These are phyloP conservation scores for Channa argus DNA, from an alignment of 2,113 vertebrate genomes.

Conservation along the genomic window DNA sequence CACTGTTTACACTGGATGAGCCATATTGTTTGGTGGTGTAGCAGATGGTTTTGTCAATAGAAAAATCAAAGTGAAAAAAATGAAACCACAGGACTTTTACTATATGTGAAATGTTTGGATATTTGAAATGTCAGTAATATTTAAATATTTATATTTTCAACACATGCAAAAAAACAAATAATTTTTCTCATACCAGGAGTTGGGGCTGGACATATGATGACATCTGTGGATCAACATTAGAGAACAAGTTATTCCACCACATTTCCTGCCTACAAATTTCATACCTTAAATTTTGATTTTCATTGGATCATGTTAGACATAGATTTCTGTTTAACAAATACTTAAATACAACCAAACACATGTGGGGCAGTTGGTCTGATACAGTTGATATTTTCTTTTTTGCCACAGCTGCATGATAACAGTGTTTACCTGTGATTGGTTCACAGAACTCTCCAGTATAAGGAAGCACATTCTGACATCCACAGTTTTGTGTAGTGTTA, in stretches of 20 bases:
- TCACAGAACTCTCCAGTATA: conserved; percentile 43
- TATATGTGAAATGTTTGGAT: no score
- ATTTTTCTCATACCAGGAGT: conserved; percentile 10
- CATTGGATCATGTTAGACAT: no score
- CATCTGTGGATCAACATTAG: conserved; percentile 23
- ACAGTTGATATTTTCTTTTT: not conserved
- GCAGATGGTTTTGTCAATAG: not conserved
- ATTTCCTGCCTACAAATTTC: not conserved
- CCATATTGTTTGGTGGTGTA: conserved; percentile 4
- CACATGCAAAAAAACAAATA: no score
- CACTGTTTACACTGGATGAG: not conserved
- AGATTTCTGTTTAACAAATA: no score
- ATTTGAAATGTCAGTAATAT: no score
- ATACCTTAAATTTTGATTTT: no score
- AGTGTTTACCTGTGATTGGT: conserved; percentile 50
- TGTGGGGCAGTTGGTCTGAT: no score
- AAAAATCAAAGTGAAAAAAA: no score
- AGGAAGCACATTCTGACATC: conserved; percentile 60
- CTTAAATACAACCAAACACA: no score
- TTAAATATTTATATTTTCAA: no score
- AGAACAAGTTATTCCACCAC: not conserved
- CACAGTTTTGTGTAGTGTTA: conserved; percentile 37
- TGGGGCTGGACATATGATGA: not conserved
- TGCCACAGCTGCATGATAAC: not conserved
- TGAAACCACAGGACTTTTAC: no score